Evolutionary conservation across 2,113 vertebrate genomes (phyloP).

Genomic region (Muntiacus muntjak): DNA sequence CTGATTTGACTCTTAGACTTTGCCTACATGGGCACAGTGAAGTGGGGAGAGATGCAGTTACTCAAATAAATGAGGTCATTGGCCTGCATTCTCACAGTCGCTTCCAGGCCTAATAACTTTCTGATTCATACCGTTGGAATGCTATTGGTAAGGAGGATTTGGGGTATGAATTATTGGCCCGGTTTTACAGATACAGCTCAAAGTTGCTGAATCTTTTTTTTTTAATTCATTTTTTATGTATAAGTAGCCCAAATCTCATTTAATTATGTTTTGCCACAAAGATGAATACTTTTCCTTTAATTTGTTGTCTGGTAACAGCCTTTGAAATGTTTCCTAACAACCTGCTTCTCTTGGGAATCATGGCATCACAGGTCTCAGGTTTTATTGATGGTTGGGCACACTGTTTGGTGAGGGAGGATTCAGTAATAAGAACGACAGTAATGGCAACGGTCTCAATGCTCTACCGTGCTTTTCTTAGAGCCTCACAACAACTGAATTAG

Average conservation of each 20-base stretch:
- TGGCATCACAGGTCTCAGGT: background rate
- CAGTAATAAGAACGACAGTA: background rate
- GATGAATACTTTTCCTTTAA: background rate
- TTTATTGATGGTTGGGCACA: background rate
- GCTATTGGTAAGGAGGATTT: background rate
- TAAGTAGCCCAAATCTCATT: background rate
- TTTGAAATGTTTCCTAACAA: conserved; percentile 50
- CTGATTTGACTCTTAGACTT: background rate
- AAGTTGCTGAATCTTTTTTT: background rate
- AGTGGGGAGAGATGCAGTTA: background rate
- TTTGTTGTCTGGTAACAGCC: conserved; percentile 34
- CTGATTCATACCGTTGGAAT: background rate
- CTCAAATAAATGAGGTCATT: background rate
- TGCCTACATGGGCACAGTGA: background rate
- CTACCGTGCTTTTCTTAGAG: background rate
- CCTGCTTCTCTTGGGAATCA: conserved; percentile 12
- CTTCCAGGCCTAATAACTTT: background rate
- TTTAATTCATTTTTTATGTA: background rate
- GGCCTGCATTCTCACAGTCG: background rate
- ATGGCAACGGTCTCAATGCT: background rate
- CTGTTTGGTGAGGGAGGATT: conserved; percentile 33
- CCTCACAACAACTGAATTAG: background rate
- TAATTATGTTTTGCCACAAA: conserved; percentile 14
- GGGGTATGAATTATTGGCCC: conserved; percentile 1
- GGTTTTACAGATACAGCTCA: background rate